Percentiles rank a stretch among this genome's conserved stretches.
phyloP scores from a whole-genome alignment of 2,113 vertebrate species.

The Okapia johnstoni region DNA sequence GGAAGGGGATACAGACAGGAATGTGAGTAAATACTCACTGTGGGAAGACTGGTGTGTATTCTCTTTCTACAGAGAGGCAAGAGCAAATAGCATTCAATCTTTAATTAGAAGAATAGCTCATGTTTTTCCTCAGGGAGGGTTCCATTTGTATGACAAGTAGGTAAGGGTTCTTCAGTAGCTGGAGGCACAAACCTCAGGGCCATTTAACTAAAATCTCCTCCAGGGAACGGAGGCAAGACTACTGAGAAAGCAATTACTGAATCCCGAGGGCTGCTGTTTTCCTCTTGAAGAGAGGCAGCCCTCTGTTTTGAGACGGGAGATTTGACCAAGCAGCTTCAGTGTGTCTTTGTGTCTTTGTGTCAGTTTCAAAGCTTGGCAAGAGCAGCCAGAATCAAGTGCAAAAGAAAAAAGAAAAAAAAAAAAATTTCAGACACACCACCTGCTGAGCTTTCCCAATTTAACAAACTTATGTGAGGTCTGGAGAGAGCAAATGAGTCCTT shows the following conservation, averaged over 20 bases:
- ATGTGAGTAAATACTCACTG: neutral
- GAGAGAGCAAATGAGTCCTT: slow-evolving; percentile 52
- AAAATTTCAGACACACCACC: slow-evolving; percentile 52
- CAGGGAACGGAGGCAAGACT: neutral
- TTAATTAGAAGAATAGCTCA: slow-evolving; percentile 39
- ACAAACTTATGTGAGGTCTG: slow-evolving; percentile 56
- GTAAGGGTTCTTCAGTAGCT: slow-evolving; percentile 44
- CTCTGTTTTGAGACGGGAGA: slow-evolving; percentile 38
- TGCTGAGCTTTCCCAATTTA: slow-evolving; percentile 63
- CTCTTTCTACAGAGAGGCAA: neutral
- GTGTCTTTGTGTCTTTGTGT: slow-evolving; percentile 40
- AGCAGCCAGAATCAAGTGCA: slow-evolving; percentile 36
- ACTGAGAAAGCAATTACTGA: neutral
- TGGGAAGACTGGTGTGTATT: neutral
- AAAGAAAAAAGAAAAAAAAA: neutral
- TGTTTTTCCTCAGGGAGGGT: slow-evolving; percentile 2
- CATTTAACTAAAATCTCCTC: slow-evolving; percentile 18
- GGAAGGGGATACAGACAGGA: neutral
- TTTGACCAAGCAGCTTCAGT: slow-evolving; percentile 38
- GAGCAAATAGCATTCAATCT: neutral
- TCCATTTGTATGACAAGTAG: slow-evolving; percentile 12
- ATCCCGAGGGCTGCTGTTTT: neutral
- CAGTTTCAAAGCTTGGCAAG: slow-evolving; percentile 61
- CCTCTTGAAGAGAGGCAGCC: neutral
- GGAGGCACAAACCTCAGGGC: neutral